These are phyloP conservation scores for Puffinus mauretanicus DNA, from an alignment of 2,113 vertebrate species.

Conservation along the genomic window DNA sequence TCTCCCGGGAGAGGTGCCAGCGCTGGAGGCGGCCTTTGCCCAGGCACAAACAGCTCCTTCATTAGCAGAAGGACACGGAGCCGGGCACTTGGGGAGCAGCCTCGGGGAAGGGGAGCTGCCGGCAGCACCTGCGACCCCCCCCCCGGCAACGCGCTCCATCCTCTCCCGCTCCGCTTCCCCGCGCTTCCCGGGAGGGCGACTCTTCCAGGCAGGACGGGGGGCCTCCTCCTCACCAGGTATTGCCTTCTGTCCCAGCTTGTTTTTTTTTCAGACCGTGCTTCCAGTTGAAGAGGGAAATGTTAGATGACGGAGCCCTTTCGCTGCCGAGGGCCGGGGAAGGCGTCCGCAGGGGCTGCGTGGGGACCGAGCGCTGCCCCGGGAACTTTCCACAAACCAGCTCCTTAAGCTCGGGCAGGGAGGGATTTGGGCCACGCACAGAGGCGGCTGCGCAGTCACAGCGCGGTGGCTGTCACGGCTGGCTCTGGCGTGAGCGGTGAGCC, in stretches of 20 bases:
- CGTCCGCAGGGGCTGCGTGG: accelerated
- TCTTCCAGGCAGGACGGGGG: not conserved
- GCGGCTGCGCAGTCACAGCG: accelerated
- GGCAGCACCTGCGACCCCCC: not conserved
- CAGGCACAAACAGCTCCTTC: not conserved
- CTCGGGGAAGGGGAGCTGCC: not conserved
- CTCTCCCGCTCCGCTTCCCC: not conserved
- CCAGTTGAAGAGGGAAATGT: not conserved
- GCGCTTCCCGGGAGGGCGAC: not conserved
- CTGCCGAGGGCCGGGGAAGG: not conserved
- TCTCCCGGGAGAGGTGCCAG: not conserved
- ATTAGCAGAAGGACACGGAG: not conserved
- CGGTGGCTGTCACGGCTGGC: not conserved
- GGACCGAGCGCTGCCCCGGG: not conserved
- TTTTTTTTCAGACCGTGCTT: not conserved
- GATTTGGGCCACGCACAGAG: not conserved
- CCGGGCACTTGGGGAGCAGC: not conserved
- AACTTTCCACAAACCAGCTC: no score
- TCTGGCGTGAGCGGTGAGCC: not conserved
- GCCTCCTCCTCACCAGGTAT: conserved; percentile 26
- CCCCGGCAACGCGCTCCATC: not conserved
- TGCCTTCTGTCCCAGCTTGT: not conserved
- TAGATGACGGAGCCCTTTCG: not conserved
- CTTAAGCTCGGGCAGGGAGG: no score
- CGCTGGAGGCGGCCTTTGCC: not conserved